phyloP scores from a whole-genome alignment of 2,797 vertebrate species.

The Heteromormyrus szaboi region DNA sequence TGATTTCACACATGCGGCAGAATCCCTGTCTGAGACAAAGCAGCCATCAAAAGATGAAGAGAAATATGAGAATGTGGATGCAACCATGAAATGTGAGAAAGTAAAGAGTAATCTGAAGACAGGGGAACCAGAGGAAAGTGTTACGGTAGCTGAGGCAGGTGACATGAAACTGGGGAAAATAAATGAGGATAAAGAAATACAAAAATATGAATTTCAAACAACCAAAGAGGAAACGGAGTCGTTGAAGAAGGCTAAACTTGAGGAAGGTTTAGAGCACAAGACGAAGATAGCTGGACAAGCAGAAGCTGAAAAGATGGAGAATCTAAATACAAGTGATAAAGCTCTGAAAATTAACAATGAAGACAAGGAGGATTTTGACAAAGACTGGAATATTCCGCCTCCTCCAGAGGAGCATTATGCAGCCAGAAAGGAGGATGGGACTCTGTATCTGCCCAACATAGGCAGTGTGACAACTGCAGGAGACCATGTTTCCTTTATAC shows the following conservation, averaged over 20 bases:
- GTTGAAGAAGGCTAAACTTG: conserved; percentile 47
- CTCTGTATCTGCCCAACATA: conserved; percentile 55
- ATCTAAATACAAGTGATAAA: conserved; percentile 69
- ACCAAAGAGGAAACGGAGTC: conserved; percentile 38
- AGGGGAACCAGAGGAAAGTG: background rate
- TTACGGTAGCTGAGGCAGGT: background rate
- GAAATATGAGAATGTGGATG: conserved; percentile 61
- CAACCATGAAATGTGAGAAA: conserved; percentile 52
- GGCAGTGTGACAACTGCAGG: conserved; percentile 53
- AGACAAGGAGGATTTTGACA: conserved; percentile 32
- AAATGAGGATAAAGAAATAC: conserved; percentile 62
- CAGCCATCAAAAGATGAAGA: conserved; percentile 47
- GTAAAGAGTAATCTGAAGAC: conserved; percentile 43
- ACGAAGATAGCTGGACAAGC: conserved; percentile 78
- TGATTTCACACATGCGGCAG: conserved; percentile 28
- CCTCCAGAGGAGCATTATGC: conserved; percentile 30
- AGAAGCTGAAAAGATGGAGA: conserved; percentile 81
- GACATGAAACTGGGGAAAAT: conserved; percentile 50
- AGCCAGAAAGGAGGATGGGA: conserved; percentile 50
- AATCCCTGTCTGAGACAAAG: conserved; percentile 38
- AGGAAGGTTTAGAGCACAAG: conserved; percentile 58
- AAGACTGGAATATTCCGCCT: conserved; percentile 36
- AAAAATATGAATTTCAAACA: conserved; percentile 53
- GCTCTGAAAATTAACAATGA: conserved; percentile 61
- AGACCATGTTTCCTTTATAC: conserved; percentile 84